Base-by-base conservation (phyloP, 1,140 invertebrate species). In the Drosophila cardini region DNA sequence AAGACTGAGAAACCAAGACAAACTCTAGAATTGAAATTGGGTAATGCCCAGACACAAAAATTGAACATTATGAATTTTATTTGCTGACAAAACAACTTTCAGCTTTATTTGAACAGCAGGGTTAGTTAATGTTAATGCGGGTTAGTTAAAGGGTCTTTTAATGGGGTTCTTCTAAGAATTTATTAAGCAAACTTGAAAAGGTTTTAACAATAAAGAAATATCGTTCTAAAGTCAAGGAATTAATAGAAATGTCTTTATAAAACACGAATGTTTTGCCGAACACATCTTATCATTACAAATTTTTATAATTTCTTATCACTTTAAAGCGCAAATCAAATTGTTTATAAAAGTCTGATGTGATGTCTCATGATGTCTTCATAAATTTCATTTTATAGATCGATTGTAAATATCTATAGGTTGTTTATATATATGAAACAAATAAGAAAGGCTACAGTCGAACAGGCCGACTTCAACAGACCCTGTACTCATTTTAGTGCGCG, bases 41-140 rank as follows among this genome's bases (percentile, higher is more conserved):
- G 61, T 50, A 71, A 48, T 30, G 16, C 52, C 52, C 52, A 48
- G 69, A 57, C 57, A 26, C 43, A 13, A 58, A 67, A 72, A 55
- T 67, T 52, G 38, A 72, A 32, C 63, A 34, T 52, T 42, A 36
- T 67, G 68, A 63, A 61, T 48, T 58, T 43, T 50, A 32, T 68
- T 68, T 68, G 55, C 64, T 58, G 55, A 50, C 43, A 50, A 68
- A 58, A 68, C 64, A 68, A 67, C 43, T n/a, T 46, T 15, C 13
- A 30, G 53, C 55, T 58, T 68, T 68, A 58, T 57, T 58, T 36
- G 30, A n/a, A 40, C 16, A 42, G 30, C 32, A 26, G 34, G 45
- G 53, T 26, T 26, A 46, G 32, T 7, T 32, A 21, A 60, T 45
- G 45, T 61, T 69, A 61, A 60, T n/a, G 21, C 4, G 13, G 43